These are phyloP conservation scores for Paradoxurus hermaphroditus DNA, from an alignment of 2,113 vertebrate species.

Conservation along the genomic window DNA sequence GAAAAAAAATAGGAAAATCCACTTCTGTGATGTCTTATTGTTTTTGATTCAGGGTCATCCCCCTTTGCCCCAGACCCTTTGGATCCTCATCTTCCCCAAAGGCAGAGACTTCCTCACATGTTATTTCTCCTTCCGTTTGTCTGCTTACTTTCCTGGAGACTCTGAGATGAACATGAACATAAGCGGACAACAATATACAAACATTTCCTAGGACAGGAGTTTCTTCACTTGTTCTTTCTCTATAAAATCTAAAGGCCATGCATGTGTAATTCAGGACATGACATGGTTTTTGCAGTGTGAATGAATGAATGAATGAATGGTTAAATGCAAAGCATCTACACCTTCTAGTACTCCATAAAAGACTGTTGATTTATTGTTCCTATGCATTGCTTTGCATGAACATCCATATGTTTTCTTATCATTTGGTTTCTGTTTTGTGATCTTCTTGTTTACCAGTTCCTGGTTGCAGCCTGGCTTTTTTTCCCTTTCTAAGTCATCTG, in stretches of 20 bases:
- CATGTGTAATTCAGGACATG: not conserved
- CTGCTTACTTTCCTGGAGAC: not conserved
- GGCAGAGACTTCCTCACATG: not conserved
- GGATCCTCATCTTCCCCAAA: not conserved
- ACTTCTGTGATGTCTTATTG: not conserved
- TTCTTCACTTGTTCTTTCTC: not conserved
- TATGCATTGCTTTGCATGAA: not conserved
- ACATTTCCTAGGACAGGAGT: not conserved
- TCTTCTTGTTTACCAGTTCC: constrained; percentile 12
- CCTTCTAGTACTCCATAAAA: not conserved
- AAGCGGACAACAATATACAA: not conserved
- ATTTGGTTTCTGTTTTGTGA: not conserved
- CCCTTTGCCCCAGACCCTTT: not conserved
- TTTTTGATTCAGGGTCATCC: not conserved
- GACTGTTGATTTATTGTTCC: not conserved
- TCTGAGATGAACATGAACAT: not conserved
- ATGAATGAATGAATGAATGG: not conserved
- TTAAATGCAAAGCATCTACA: not conserved
- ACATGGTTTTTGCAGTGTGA: not conserved
- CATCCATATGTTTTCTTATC: not conserved
- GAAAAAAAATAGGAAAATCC: not conserved
- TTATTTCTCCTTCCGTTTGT: not conserved
- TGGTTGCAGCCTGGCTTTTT: not conserved
- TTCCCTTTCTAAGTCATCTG: constrained; percentile 47
- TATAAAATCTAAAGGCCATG: not conserved